Evolutionary conservation across 1,140 invertebrate genomes (phyloP), one percentile per base, ranked within the genome.

Genomic region (Cyclargus thomasi): DNA sequence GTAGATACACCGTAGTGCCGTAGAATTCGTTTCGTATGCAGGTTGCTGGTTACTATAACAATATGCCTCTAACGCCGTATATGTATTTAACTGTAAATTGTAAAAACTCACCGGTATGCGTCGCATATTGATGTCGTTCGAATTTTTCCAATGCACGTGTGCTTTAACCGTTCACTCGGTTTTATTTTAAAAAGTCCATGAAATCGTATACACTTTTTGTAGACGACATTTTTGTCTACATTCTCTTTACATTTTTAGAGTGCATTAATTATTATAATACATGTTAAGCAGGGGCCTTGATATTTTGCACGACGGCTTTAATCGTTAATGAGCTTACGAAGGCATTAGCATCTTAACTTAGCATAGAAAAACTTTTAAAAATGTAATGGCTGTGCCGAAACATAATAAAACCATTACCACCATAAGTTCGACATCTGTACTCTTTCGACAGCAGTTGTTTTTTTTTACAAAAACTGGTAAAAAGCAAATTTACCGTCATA

Each of bases 31-130:
- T 59, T 36, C 39, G 69, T 76, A 76, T 74, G 70, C 75, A 76
- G 23, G 69, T 65, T 57, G 64, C 47, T 55, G 21, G 67, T 71
- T 71, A n/a, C n/a, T n/a, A 53, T 67, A 72, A 68, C 23, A 64
- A 74, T 74, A 64, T 73, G 67, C 70, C 67, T 65, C 71, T 65
- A 63, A 65, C 70, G 67, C 59, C 70, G 22, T 71, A 70, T 76
- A 74, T 70, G 70, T 67, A 72, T 71, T 68, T 80, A 82, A 80
- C 77, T 78, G 78, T 80, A 71, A 55, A 73, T 74, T 76, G 70
- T 66, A 74, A 77, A 77, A 79, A 74, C 63, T 70, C 68, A 68
- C 68, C 62, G 65, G 36, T 64, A 57, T 65, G 69, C 70, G 69
- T 65, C 62, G 80, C 76, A 81, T 82, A 75, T 70, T 79, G 78